phyloP scores from a whole-genome alignment of 2,797 vertebrate genomes.

The Xyrichtys novacula region DNA sequence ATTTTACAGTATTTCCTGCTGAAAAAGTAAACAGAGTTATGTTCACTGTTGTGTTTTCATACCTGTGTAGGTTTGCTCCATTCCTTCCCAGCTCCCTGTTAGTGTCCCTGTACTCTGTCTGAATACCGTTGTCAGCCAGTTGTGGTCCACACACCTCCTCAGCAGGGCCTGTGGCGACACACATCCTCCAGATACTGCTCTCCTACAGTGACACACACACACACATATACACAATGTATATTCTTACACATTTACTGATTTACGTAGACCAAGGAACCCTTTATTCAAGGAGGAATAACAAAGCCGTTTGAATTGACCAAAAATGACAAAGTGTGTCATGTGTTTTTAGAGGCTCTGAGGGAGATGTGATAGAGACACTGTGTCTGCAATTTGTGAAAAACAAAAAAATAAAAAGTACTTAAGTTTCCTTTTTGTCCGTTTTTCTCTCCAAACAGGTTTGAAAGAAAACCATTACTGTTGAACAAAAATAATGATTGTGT shows the following conservation, averaged over 20 bases:
- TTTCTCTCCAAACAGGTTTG: no score
- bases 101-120: conserved; percentile 67
- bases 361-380: no score
- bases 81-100: conserved; percentile 57
- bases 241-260: no score
- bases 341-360: no score
- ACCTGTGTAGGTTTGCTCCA: conserved; percentile 80
- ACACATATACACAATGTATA: conserved; percentile 7
- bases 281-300: conserved; percentile 45
- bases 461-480: no score
- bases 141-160: conserved; percentile 76
- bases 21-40: background rate
- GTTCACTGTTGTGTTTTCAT: conserved; percentile 5
- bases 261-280: conserved; percentile 41
- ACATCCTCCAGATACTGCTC: conserved; percentile 89
- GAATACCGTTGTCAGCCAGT: conserved; percentile 72
- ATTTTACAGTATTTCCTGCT: no score
- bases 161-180: conserved; percentile 76
- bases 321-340: no score
- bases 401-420: no score
- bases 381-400: no score
- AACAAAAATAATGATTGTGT: no score
- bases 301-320: conserved; percentile 50
- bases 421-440: no score
- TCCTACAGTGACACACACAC: conserved; percentile 76